Conservation (phyloP, 2,113 vertebrate species). For the Tachycineta bicolor region DNA sequence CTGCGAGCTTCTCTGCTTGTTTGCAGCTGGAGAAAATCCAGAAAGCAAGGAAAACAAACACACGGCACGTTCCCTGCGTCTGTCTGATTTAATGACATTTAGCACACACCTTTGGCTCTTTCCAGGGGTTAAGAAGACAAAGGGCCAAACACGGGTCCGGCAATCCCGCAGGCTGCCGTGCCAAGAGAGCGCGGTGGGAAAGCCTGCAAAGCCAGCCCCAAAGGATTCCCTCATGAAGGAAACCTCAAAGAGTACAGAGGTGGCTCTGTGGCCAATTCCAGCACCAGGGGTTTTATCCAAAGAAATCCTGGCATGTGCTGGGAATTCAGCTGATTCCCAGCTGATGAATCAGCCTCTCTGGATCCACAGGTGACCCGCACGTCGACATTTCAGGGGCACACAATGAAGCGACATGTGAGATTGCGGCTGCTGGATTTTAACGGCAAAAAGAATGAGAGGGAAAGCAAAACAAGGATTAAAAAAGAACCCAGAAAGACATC, state of each 20-base stretch:
- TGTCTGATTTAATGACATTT: not conserved
- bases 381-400: not conserved
- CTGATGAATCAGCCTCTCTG: not conserved
- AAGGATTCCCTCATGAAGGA: slow-evolving; percentile 44
- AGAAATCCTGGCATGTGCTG: not conserved
- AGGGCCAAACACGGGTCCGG: not conserved
- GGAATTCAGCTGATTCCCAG: slow-evolving; percentile 17
- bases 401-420: not conserved
- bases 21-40: slow-evolving; percentile 11
- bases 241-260: slow-evolving; percentile 41
- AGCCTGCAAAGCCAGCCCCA: not conserved
- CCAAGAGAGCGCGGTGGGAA: slow-evolving; percentile 12
- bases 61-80: fast-evolving
- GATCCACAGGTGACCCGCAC: not conserved
- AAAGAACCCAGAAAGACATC: not conserved
- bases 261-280: slow-evolving; percentile 33
- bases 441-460: not conserved
- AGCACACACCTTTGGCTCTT: not conserved
- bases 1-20: not conserved
- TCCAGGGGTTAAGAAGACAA: not conserved
- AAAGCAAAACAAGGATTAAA: not conserved
- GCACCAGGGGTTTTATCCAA: not conserved
- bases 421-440: not conserved
- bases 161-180: not conserved
- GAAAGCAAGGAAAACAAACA: slow-evolving; percentile 31